Percentiles rank a stretch among this genome's conserved stretches.
phyloP scores from a whole-genome alignment of 2,888 invertebrate species.

The Eilema griseolum region DNA sequence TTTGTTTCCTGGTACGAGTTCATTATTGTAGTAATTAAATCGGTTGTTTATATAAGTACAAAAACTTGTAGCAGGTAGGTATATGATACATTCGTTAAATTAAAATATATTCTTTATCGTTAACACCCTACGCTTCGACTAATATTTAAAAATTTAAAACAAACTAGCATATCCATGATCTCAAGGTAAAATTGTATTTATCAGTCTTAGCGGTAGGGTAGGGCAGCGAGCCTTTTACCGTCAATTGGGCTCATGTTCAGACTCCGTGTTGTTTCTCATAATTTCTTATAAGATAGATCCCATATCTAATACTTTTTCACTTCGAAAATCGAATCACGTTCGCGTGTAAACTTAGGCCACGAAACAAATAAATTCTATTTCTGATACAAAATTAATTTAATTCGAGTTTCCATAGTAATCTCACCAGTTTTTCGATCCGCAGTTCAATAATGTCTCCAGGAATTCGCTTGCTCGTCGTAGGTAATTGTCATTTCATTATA shows the following conservation, averaged over 20 bases:
- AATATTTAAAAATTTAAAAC: not conserved
- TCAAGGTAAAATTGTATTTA: not conserved
- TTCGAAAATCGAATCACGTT: not conserved
- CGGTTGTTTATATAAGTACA: conserved; percentile 1
- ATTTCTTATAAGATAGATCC: not conserved
- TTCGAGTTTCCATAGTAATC: conserved; percentile 59
- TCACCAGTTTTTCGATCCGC: conserved; percentile 59
- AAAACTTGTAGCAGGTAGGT: not conserved
- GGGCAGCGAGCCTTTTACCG: not conserved
- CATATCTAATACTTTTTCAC: not conserved
- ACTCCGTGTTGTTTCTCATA: not conserved
- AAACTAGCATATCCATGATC: not conserved
- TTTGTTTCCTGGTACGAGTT: not conserved
- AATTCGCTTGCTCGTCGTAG: conserved; percentile 67
- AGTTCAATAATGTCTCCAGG: conserved; percentile 62
- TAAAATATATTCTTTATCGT: not conserved
- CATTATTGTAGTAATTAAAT: conserved; percentile 1
- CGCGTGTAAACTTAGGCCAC: not conserved
- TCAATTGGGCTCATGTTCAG: not conserved
- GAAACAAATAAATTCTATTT: not conserved
- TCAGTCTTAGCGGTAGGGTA: not conserved
- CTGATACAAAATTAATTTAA: not conserved
- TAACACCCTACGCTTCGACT: not conserved
- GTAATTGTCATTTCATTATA: conserved; percentile 86
- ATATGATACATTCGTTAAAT: not conserved